These are phyloP conservation scores for Catagonus wagneri DNA, from an alignment of 2,113 vertebrate genomes.

Conservation along the genomic window DNA sequence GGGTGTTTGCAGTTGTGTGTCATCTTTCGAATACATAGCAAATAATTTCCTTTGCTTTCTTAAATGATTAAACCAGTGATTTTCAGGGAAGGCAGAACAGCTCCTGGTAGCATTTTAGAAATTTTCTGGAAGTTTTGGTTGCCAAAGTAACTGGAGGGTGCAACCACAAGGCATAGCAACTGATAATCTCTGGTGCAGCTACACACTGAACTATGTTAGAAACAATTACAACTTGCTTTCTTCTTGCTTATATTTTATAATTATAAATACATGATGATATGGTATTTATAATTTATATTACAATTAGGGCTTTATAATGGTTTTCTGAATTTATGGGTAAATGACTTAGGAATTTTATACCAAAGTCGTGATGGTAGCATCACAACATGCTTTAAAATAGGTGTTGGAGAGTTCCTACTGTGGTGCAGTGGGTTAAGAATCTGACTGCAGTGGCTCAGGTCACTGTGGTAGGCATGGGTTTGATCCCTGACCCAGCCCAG, in stretches of 20 bases:
- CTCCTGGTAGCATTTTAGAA: neutral
- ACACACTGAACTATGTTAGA: neutral
- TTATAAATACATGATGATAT: neutral
- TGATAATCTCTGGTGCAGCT: neutral
- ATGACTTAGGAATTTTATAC: neutral
- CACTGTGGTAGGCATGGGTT: too few species aligned
- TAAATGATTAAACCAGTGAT: neutral
- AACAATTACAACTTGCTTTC: neutral
- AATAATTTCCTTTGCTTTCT: neutral
- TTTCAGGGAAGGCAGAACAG: neutral
- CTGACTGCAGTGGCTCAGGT: too few species aligned
- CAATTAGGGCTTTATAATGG: neutral
- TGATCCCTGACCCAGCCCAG: too few species aligned
- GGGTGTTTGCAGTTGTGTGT: neutral
- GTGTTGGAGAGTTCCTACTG: too few species aligned
- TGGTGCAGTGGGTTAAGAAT: too few species aligned
- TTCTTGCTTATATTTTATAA: neutral
- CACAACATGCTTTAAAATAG: constrained; percentile 10
- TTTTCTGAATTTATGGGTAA: neutral
- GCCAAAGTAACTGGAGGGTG: neutral
- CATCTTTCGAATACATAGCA: constrained; percentile 14
- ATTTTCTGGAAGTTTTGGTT: neutral
- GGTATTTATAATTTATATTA: neutral
- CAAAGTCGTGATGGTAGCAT: neutral
- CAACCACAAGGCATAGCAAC: neutral